Evolutionary conservation across 1,140 invertebrate species (phyloP).

Genomic region (Saccostrea cuccullata): DNA sequence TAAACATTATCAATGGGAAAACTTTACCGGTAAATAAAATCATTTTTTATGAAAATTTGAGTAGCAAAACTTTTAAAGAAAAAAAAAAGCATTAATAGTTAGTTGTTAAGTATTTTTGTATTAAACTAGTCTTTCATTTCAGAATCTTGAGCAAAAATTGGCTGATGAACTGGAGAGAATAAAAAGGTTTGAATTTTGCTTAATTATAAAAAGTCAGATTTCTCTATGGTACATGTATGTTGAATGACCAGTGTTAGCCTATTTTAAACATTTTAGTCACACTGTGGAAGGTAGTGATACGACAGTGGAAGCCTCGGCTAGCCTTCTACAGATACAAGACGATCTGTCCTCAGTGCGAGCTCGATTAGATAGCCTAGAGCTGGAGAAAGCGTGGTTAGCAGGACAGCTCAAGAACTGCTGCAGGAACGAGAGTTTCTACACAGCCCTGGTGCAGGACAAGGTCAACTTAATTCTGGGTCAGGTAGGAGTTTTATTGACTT

Average conservation of each 20-base stretch:
- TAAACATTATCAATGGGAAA: too few species aligned
- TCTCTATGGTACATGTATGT: background rate
- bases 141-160: slow-evolving; percentile 47
- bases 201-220: background rate
- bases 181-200: slow-evolving; percentile 50
- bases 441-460: slow-evolving; percentile 56
- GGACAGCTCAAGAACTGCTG: slow-evolving; percentile 68
- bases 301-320: background rate
- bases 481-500: slow-evolving; percentile 52
- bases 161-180: slow-evolving; percentile 36
- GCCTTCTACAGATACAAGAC: slow-evolving; percentile 41
- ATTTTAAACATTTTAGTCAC: background rate
- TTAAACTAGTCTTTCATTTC: background rate
- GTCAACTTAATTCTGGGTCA: slow-evolving; percentile 61
- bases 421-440: slow-evolving; percentile 66
- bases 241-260: background rate
- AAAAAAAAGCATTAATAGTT: background rate
- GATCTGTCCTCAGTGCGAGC: slow-evolving; percentile 55
- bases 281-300: background rate
- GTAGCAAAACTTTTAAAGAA: background rate
- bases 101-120: background rate
- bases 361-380: slow-evolving; percentile 52
- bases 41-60: background rate
- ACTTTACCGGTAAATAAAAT: background rate
- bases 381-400: slow-evolving; percentile 46